Percentiles rank a stretch among this genome's conserved stretches.
Evolutionary conservation across 2,888 invertebrate genomes (phyloP).

Genomic region (Hedychridium roseum): DNA sequence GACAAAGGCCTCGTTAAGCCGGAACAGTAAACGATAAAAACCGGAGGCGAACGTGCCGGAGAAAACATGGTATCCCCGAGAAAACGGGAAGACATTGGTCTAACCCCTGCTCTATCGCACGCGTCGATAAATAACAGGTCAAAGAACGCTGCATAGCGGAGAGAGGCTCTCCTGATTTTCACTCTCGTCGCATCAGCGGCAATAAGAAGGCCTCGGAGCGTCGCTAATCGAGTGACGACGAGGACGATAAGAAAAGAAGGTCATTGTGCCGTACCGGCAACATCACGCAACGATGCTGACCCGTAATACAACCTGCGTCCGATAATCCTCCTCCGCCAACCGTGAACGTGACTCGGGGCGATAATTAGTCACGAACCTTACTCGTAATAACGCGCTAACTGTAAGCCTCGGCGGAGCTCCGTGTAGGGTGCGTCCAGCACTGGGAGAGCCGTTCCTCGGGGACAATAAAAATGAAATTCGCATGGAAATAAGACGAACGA

Average conservation of each 20-base stretch:
- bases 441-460: conserved; percentile 7
- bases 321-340: conserved; percentile 20
- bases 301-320: conserved; percentile 13
- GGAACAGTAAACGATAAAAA: no score
- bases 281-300: conserved; percentile 16
- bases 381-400: not conserved
- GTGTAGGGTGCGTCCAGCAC: conserved; percentile 5
- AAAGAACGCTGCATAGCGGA: no score
- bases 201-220: no score
- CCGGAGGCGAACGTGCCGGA: no score
- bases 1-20: conserved; percentile 52
- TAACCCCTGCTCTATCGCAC: no score
- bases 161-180: no score
- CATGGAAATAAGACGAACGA: conserved; percentile 28
- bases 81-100: no score
- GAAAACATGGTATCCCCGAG: no score
- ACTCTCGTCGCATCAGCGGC: no score
- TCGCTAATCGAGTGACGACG: no score
- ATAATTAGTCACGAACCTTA: conserved; percentile 24
- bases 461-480: conserved; percentile 19
- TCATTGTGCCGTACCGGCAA: conserved; percentile 25
- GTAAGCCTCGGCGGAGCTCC: not conserved
- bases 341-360: conserved; percentile 25
- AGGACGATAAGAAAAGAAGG: conserved; percentile 45
- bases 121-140: no score